Conservation (phyloP, 2,888 invertebrate genomes). For the Cheilosia vulpina region DNA sequence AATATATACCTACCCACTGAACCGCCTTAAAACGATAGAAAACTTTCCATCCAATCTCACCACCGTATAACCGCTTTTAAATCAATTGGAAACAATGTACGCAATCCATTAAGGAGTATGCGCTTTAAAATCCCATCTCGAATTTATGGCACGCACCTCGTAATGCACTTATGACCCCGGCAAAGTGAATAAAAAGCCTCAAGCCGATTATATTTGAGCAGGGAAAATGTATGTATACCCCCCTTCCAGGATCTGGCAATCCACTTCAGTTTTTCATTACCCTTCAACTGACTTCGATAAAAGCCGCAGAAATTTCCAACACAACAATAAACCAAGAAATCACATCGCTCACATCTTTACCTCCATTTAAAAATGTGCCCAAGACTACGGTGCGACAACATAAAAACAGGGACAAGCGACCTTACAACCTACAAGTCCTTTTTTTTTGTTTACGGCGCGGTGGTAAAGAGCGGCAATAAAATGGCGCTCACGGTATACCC, state of each 20-base stretch:
- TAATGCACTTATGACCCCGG: conserved; percentile 24
- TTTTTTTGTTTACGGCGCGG: conserved; percentile 40
- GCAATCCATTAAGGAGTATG: neutral
- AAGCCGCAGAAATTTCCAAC: conserved; percentile 28
- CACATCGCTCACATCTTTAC: conserved; percentile 15
- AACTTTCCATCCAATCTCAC: too few species aligned
- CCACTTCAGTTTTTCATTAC: conserved; percentile 60
- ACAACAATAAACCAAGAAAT: conserved; percentile 33
- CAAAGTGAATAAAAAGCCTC: conserved; percentile 56
- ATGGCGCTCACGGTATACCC: conserved; percentile 32
- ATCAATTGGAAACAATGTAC: too few species aligned
- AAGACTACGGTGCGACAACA: conserved; percentile 26
- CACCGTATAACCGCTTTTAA: too few species aligned
- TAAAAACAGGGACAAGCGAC: neutral
- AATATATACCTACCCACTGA: too few species aligned
- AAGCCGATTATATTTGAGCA: conserved; percentile 13
- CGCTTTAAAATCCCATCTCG: neutral
- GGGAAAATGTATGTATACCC: neutral
- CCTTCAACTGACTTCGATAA: conserved; percentile 59
- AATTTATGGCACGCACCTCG: conserved; percentile 39
- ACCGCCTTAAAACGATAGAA: too few species aligned
- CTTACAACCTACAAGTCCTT: neutral
- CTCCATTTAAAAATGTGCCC: conserved; percentile 25
- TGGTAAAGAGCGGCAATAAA: conserved; percentile 49
- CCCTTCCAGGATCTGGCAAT: neutral